Evolutionary conservation across 2,113 vertebrate species (phyloP).

Genomic region (Mionectes macconnelli): DNA sequence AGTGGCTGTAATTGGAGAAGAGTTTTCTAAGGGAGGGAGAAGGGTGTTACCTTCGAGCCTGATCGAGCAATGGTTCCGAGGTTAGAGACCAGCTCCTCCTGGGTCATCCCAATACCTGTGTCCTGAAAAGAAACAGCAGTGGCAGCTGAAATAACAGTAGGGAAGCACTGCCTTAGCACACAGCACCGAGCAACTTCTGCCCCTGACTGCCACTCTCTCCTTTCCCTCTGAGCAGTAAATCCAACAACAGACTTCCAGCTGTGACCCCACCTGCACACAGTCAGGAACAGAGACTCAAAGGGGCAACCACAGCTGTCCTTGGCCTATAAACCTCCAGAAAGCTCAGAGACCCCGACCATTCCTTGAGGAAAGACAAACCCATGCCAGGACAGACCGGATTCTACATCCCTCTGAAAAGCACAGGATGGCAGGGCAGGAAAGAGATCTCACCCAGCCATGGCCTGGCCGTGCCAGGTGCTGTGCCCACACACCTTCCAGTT

Average conservation of each 20-base stretch:
- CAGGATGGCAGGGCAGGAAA: background rate
- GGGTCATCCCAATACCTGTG: slow-evolving; percentile 93
- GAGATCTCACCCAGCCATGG: background rate
- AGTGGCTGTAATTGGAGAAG: background rate
- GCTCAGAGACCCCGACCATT: background rate
- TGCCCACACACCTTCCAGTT: background rate
- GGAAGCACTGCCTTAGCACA: background rate
- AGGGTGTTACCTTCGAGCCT: slow-evolving; percentile 87
- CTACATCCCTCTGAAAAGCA: background rate
- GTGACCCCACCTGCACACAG: background rate
- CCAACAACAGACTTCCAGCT: background rate
- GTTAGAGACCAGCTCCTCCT: slow-evolving; percentile 89
- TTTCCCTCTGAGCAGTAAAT: background rate
- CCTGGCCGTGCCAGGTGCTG: background rate
- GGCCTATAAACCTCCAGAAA: background rate
- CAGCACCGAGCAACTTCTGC: background rate
- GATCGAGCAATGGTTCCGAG: slow-evolving; percentile 94
- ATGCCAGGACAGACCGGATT: background rate
- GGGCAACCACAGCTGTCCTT: background rate
- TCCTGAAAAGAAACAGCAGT: slow-evolving; percentile 77
- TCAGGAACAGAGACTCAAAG: background rate
- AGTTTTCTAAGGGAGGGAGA: background rate
- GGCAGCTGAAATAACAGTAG: background rate
- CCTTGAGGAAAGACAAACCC: background rate
- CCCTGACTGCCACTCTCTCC: background rate